phyloP scores from a whole-genome alignment of 2,888 invertebrate species.

The Ormyrus thymus region DNA sequence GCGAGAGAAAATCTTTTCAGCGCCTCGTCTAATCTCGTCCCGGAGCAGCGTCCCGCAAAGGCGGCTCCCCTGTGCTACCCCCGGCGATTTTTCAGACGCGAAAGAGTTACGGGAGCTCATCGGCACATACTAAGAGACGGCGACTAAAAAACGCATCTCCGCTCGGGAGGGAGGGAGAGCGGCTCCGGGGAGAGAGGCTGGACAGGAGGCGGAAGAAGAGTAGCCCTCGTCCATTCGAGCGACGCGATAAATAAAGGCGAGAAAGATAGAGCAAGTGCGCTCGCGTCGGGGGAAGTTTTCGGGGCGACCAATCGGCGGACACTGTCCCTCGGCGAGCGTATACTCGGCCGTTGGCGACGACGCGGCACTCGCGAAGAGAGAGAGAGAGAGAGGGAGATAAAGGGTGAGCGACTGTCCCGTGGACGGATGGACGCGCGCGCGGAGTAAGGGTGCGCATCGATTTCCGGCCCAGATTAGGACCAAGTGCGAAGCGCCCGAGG shows the following conservation, averaged over 20 bases:
- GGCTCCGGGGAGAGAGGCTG: background rate
- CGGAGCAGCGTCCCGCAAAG: background rate
- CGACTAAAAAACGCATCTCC: background rate
- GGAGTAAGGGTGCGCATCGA: background rate
- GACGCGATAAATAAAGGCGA: conserved; percentile 15
- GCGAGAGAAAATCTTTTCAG: conserved; percentile 30
- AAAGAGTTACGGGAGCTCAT: conserved; percentile 15
- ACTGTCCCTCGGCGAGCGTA: background rate
- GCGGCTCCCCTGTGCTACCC: background rate
- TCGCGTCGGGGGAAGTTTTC: background rate
- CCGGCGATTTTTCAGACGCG: conserved; percentile 20
- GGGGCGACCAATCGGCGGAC: background rate
- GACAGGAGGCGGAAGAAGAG: background rate
- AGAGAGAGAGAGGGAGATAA: background rate
- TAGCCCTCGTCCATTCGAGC: conserved; percentile 1
- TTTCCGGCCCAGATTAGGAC: conserved; percentile 28
- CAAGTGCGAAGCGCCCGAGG: background rate
- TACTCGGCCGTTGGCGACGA: background rate
- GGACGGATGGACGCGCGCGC: background rate
- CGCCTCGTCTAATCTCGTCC: conserved; percentile 27
- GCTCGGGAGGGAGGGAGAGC: background rate
- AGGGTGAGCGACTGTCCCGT: background rate
- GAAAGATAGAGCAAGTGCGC: too few relatives aligned
- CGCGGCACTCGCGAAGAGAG: background rate
- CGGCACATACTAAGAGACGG: background rate